Conservation (phyloP, 2,797 vertebrate genomes). For the Sebastes steindachneri region DNA sequence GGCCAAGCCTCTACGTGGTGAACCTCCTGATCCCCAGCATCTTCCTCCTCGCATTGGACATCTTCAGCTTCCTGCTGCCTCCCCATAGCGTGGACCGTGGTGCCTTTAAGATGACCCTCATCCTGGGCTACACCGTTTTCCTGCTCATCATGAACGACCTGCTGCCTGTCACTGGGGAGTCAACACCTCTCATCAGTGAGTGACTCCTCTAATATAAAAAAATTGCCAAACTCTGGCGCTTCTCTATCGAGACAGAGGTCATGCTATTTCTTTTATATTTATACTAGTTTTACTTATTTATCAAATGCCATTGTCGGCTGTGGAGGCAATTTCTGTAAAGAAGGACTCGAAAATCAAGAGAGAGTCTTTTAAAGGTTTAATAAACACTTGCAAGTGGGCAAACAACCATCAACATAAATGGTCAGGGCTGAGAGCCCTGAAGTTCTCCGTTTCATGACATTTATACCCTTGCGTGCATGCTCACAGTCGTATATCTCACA, state of each 20-base stretch:
- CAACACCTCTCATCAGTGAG: constrained; percentile 77
- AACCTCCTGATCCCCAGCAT: constrained; percentile 80
- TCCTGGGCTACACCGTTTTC: constrained; percentile 83
- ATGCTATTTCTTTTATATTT: background rate
- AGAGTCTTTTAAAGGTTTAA: too few species aligned
- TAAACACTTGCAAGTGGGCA: too few species aligned
- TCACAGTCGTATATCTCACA: too few species aligned
- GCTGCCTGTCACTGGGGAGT: constrained; percentile 73
- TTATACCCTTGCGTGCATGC: too few species aligned
- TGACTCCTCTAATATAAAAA: background rate
- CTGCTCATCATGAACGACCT: constrained; percentile 82
- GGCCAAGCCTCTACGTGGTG: constrained; percentile 65
- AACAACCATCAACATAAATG: too few species aligned
- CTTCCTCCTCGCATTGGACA: constrained; percentile 81
- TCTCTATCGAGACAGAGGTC: background rate
- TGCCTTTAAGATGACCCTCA: constrained; percentile 84
- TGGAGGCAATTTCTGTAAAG: too few species aligned
- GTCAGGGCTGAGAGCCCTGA: too few species aligned
- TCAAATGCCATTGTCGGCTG: background rate
- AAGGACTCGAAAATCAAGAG: too few species aligned
- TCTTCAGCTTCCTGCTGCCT: constrained; percentile 84
- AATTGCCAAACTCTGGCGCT: background rate
- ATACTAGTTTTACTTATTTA: background rate
- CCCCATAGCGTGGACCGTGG: constrained; percentile 68
- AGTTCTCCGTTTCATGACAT: too few species aligned